Evolutionary conservation across 2,888 invertebrate genomes (phyloP).

Genomic region (Microdon myrmicae): DNA sequence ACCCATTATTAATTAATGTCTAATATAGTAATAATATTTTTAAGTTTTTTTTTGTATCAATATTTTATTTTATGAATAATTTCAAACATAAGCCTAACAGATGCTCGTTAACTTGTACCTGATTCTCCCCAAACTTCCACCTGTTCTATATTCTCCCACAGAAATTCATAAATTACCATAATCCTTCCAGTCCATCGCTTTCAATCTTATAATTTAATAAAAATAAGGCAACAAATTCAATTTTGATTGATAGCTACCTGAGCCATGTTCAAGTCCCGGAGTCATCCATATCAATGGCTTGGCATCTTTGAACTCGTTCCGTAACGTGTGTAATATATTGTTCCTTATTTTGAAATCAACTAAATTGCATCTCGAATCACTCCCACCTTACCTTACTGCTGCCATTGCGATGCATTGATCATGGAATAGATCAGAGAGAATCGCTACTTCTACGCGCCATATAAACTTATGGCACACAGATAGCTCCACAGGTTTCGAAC

Average conservation of each 20-base stretch:
- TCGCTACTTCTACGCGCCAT: no score
- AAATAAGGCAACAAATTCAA: not conserved
- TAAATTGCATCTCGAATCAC: conserved; percentile 14
- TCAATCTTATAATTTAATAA: not conserved
- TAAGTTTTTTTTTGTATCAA: no score
- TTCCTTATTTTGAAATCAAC: conserved; percentile 7
- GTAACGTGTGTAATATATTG: conserved; percentile 4
- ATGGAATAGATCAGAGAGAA: no score
- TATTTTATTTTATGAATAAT: no score
- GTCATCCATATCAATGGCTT: conserved; percentile 8
- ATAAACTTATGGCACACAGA: not conserved
- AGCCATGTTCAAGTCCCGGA: conserved; percentile 1
- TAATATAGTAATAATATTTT: no score
- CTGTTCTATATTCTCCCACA: no score
- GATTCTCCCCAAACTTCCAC: no score
- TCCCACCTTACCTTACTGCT: conserved; percentile 13
- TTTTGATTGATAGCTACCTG: conserved; percentile 16
- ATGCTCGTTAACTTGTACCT: no score
- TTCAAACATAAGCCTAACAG: no score
- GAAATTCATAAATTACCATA: no score
- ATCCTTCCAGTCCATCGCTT: not conserved
- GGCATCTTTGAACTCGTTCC: conserved; percentile 8
- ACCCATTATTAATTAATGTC: no score
- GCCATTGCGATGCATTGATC: no score
- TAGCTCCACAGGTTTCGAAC: not conserved